A percentile compares a stretch with the other conserved stretches of the same genome.
Conservation (phyloP, 2,797 vertebrate species). For the Anguilla pacifica region DNA sequence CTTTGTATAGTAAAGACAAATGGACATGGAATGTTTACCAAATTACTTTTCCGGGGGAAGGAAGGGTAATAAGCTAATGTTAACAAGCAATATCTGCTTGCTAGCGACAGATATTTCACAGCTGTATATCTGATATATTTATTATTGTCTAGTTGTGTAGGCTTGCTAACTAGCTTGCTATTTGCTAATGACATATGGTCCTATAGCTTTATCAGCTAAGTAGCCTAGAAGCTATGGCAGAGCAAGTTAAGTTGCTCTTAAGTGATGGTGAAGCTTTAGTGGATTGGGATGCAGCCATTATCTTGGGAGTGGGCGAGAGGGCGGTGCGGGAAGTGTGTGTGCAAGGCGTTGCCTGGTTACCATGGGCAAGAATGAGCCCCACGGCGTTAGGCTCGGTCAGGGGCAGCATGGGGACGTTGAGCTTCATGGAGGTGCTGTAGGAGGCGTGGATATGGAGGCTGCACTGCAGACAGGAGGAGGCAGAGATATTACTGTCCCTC, state of each 20-base stretch:
- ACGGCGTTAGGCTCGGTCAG: conserved; percentile 90
- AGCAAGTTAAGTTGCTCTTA: not conserved
- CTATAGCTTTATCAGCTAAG: not conserved
- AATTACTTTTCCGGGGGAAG: not conserved
- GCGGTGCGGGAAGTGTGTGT: not conserved
- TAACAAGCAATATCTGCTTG: not conserved
- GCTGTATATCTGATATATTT: not conserved
- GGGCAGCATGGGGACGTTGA: conserved; percentile 87
- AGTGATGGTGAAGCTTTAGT: not conserved
- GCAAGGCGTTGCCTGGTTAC: conserved; percentile 62
- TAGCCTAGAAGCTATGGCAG: not conserved
- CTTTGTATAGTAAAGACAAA: not conserved
- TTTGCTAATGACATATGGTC: not conserved
- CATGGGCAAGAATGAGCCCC: conserved; percentile 90
- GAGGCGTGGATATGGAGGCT: conserved; percentile 91
- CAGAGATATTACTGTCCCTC: conserved; percentile 21
- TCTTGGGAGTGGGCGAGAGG: not conserved
- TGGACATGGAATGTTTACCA: not conserved
- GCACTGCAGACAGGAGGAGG: conserved; percentile 73
- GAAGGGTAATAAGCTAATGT: not conserved
- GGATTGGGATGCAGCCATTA: not conserved
- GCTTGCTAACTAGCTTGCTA: not conserved
- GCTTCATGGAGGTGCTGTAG: conserved; percentile 85
- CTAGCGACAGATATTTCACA: not conserved
- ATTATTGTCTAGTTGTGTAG: not conserved